A percentile compares a stretch with the other conserved stretches of the same genome.
Evolutionary conservation across 2,113 vertebrate species (phyloP).

Genomic region (Cercocebus atys): DNA sequence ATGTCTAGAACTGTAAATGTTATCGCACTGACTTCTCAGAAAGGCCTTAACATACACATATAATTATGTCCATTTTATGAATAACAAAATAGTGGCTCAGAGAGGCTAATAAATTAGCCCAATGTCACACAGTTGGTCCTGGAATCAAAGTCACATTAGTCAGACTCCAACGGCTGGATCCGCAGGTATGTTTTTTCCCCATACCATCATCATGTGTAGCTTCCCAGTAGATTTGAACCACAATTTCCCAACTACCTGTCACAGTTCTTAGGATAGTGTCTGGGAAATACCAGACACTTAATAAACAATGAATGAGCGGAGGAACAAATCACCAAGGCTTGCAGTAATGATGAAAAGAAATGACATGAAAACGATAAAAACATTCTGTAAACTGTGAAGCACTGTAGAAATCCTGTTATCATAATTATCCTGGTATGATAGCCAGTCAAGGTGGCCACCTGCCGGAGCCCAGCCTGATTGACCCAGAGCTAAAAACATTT

Average conservation of each 20-base stretch:
- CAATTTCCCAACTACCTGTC: background rate
- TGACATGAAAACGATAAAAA: background rate
- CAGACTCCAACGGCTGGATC: background rate
- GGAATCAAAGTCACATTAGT: background rate
- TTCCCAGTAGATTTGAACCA: background rate
- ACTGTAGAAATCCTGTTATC: background rate
- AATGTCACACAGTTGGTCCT: background rate
- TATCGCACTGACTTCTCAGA: background rate
- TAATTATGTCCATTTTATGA: background rate
- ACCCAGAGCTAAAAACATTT: background rate
- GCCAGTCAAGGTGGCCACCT: background rate
- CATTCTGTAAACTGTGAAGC: background rate
- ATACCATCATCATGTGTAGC: background rate
- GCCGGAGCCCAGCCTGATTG: background rate
- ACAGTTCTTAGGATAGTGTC: background rate
- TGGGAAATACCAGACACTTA: background rate
- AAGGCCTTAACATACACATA: background rate
- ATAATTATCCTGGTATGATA: background rate
- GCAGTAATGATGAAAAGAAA: background rate
- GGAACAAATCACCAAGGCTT: background rate
- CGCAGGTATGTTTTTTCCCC: background rate
- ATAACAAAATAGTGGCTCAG: background rate
- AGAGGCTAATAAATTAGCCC: background rate
- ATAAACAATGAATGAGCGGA: background rate
- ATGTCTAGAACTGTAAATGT: background rate